Evolutionary conservation across 2,888 invertebrate species (phyloP).

Genomic region (Hyles lineata): DNA sequence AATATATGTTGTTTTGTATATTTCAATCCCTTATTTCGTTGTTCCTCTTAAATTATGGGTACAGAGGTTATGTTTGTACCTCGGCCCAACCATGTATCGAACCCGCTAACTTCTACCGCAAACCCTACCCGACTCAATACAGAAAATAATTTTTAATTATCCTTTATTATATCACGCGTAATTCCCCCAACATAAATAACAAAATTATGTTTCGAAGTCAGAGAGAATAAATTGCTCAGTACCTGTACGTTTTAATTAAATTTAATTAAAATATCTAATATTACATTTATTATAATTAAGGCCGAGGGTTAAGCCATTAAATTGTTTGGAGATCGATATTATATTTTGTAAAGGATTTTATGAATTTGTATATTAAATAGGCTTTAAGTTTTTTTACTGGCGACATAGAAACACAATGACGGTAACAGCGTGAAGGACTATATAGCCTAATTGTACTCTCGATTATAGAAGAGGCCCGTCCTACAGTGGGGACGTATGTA

Average conservation of each 20-base stretch:
- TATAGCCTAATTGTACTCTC: too few species aligned
- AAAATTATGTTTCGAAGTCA: conserved; percentile 28
- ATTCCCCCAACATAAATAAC: conserved; percentile 17
- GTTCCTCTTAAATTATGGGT: too few species aligned
- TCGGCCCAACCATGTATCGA: too few species aligned
- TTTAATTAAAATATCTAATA: conserved; percentile 46
- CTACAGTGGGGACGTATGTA: too few species aligned
- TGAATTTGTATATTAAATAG: too few species aligned
- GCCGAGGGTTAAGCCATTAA: conserved; percentile 30
- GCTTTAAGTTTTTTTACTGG: not conserved
- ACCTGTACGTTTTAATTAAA: conserved; percentile 43
- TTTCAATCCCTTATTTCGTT: not conserved
- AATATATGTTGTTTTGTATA: not conserved
- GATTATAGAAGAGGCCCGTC: too few species aligned
- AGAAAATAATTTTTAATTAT: not conserved
- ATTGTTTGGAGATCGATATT: conserved; percentile 36
- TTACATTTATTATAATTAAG: conserved; percentile 42
- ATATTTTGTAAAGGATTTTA: not conserved
- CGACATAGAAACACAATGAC: too few species aligned
- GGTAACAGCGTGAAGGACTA: too few species aligned
- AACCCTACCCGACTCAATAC: not conserved
- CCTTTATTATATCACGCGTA: not conserved
- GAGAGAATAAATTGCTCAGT: conserved; percentile 2
- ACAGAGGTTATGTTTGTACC: too few species aligned
- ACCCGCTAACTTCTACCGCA: too few species aligned